Evolutionary conservation across 2,797 vertebrate genomes (phyloP).

Genomic region (Catostomus latipinnis): DNA sequence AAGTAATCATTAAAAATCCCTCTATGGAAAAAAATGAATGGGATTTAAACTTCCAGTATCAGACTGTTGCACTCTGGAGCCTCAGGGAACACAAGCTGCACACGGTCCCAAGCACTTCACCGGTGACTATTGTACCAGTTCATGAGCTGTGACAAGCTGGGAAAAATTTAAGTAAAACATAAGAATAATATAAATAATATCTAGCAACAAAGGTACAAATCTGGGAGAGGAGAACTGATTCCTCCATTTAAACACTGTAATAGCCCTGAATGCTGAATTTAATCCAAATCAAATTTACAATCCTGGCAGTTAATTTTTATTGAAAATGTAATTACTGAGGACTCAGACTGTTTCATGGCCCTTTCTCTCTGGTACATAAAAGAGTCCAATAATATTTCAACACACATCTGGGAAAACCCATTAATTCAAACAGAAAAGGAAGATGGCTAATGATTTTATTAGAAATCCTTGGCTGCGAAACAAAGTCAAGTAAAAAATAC

Average conservation of each 20-base stretch:
- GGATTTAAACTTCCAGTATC: too few species aligned
- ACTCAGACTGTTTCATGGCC: background rate
- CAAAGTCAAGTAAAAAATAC: background rate
- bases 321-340: conserved; percentile 7
- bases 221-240: background rate
- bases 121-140: too few species aligned
- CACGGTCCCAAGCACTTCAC: too few species aligned
- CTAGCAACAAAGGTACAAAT: background rate
- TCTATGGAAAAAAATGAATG: too few species aligned
- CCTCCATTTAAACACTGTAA: background rate
- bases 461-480: background rate
- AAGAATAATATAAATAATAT: background rate
- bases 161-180: too few species aligned
- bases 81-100: too few species aligned
- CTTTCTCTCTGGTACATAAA: conserved; percentile 13
- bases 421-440: background rate
- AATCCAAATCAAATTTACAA: conserved; percentile 11
- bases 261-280: background rate
- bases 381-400: conserved; percentile 1
- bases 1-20: too few species aligned
- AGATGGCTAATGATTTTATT: conserved; percentile 13
- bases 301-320: background rate
- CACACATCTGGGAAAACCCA: conserved; percentile 8
- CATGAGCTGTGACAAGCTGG: too few species aligned
- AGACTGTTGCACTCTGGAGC: too few species aligned